Evolutionary conservation across 2,888 invertebrate genomes (phyloP), one percentile per base, ranked within the genome.

Genomic region (Physocephala rufipes): DNA sequence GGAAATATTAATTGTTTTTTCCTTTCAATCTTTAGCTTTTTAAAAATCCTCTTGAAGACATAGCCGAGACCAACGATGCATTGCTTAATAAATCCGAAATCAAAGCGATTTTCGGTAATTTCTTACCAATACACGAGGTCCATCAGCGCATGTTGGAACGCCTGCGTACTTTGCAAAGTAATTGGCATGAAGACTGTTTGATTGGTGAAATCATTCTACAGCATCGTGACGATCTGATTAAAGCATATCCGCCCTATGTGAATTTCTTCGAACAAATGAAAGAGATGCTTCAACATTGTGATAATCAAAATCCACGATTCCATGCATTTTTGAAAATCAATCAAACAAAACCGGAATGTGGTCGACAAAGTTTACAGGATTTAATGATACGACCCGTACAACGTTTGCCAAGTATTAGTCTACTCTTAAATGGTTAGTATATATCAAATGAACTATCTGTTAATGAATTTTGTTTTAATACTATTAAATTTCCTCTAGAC

Each of bases 241-340:
- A 95, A 87, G 95, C 96, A 1, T 99, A 99, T 88, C 98, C 98
- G 74, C 96, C 97, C 24, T 99, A 97, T 87, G 94, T 99, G 70
- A 99, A 99, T 88, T 98, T 95, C 88, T 98, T 97, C 86, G 98
- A 99, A 87, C 95, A 95, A 86, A 96, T 96, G 87, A 97, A 97
- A 87, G 95, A 96, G 82, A 94, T 95, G 88, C 90, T 99, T 83
- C 89, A 91, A 80, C 91, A 92, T 82, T 97, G 97, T 88, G 97
- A 97, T 88, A 91, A 91, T 84, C 93, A 91, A 82, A 96, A 97
- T 87, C 96, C 97, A 53, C 90, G 97, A 86, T 99, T 99, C 89
- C 97, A 98, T 88, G 98, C 98, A 82, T 99, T 99, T 88, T 90
- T 99, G 76, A 98, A 97, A 89, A 96, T 97, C 81, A 93, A 95